Percentiles rank a stretch among this genome's conserved stretches.
These are phyloP conservation scores for Anaspis maculata DNA, from an alignment of 2,888 invertebrate species.

Conservation along the genomic window DNA sequence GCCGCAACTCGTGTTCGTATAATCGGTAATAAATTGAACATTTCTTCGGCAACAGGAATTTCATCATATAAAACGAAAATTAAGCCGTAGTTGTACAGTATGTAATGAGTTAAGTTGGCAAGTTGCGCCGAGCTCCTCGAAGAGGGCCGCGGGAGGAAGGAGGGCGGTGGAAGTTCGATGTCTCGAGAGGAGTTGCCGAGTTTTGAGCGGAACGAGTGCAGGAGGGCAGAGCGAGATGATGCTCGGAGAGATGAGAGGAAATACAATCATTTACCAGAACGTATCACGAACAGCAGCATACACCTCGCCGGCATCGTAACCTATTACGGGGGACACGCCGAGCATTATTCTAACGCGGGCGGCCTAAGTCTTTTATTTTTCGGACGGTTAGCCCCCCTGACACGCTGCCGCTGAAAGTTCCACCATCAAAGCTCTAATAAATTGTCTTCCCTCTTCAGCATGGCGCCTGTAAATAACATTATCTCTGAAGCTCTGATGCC, in stretches of 20 bases:
- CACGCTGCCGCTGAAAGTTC: no score
- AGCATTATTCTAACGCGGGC: no score
- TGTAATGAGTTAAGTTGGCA: slow-evolving; percentile 22
- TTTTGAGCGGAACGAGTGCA: no score
- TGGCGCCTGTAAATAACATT: slow-evolving; percentile 14
- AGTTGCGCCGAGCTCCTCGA: slow-evolving; percentile 10
- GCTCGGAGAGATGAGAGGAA: slow-evolving; percentile 14
- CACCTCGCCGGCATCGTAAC: no score
- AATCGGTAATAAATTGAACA: slow-evolving; percentile 18
- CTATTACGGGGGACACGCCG: no score
- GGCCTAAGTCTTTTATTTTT: no score
- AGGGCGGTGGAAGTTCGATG: slow-evolving; percentile 10
- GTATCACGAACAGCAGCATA: no score
- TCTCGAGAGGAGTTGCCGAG: no score
- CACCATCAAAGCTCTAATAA: slow-evolving; percentile 12
- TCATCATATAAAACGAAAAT: slow-evolving; percentile 18
- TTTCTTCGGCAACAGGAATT: slow-evolving; percentile 18
- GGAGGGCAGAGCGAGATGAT: no score
- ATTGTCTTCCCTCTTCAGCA: slow-evolving; percentile 12
- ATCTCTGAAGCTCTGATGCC: slow-evolving; percentile 15
- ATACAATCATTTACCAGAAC: slow-evolving; percentile 13
- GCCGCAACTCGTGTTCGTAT: no score
- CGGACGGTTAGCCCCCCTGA: no score
- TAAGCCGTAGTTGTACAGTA: slow-evolving; percentile 15
- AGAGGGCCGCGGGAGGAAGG: slow-evolving; percentile 9